Conservation (phyloP, 2,888 invertebrate genomes). For the Agrilus mali region DNA sequence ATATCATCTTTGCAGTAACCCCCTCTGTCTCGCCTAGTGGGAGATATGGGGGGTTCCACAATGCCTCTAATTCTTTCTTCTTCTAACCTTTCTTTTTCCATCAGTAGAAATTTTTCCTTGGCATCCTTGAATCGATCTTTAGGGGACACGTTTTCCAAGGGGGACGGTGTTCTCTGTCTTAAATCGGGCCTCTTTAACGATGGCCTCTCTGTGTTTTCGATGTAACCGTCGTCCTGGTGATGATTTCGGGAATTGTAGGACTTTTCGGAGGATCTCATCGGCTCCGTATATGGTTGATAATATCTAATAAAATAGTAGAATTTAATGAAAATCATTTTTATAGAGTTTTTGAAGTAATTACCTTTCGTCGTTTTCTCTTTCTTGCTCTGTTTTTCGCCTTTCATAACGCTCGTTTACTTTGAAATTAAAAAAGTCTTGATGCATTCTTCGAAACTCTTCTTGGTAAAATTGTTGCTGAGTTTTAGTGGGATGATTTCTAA, state of each 20-base stretch:
- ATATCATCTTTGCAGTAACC: too few species aligned
- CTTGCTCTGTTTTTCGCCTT: too few species aligned
- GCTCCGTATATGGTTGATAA: constrained; percentile 1
- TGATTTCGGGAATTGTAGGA: constrained; percentile 3
- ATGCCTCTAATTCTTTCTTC: constrained; percentile 20
- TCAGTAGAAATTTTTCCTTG: constrained; percentile 70
- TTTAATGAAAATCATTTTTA: constrained; percentile 15
- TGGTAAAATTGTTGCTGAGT: too few species aligned
- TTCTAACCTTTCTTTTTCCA: constrained; percentile 58
- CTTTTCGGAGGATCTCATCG: constrained; percentile 6
- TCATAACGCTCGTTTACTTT: too few species aligned
- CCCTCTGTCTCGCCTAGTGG: constrained; percentile 12
- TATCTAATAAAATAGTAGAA: constrained; percentile 22
- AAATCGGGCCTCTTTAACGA: constrained; percentile 9
- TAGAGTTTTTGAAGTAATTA: constrained; percentile 21
- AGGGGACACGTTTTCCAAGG: constrained; percentile 44
- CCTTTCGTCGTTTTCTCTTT: too few species aligned
- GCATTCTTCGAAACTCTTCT: too few species aligned
- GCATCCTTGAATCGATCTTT: constrained; percentile 75
- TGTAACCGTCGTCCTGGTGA: constrained; percentile 9
- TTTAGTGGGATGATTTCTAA: too few species aligned
- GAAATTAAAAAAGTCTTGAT: too few species aligned
- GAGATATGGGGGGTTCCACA: constrained; percentile 24
- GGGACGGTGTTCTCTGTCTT: constrained; percentile 34
- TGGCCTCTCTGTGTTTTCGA: constrained; percentile 6